A percentile compares a stretch with the other conserved stretches of the same genome.
These are phyloP conservation scores for Chauna torquata DNA, from an alignment of 2,113 vertebrate genomes.

Conservation along the genomic window DNA sequence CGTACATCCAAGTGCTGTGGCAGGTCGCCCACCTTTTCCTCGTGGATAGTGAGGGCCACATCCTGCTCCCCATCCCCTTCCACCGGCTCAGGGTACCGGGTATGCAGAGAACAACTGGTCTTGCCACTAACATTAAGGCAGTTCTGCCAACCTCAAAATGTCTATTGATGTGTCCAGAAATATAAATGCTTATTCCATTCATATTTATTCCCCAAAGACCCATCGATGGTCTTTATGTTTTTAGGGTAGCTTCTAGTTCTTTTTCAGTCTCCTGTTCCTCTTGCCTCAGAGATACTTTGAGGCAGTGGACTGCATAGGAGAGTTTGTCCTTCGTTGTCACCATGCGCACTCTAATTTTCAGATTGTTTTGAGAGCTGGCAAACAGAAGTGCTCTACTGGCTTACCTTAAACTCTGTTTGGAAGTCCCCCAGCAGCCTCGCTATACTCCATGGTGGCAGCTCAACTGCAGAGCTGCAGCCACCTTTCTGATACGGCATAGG, in stretches of 20 bases:
- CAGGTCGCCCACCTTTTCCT: too few relatives aligned
- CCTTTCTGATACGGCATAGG: neutral
- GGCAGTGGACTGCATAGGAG: neutral
- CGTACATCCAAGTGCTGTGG: too few relatives aligned
- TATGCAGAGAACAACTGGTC: too few relatives aligned
- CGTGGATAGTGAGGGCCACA: too few relatives aligned
- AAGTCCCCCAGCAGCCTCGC: neutral
- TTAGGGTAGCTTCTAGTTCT: neutral
- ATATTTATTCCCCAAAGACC: neutral
- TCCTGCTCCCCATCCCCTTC: too few relatives aligned
- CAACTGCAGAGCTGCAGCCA: neutral
- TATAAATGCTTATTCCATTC: neutral
- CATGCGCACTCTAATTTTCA: neutral
- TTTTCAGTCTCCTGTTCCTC: neutral
- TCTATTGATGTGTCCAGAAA: neutral
- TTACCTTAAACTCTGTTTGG: neutral
- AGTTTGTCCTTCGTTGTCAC: neutral
- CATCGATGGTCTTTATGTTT: neutral
- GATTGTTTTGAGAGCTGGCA: neutral
- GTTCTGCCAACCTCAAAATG: neutral
- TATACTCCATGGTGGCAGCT: neutral
- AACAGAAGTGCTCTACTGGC: neutral
- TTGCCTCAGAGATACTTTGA: neutral
- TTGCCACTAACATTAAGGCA: too few relatives aligned
- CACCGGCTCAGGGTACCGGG: too few relatives aligned